Percentiles rank a stretch among this genome's conserved stretches.
phyloP scores from a whole-genome alignment of 2,888 invertebrate species.

The Pinctada fucata region DNA sequence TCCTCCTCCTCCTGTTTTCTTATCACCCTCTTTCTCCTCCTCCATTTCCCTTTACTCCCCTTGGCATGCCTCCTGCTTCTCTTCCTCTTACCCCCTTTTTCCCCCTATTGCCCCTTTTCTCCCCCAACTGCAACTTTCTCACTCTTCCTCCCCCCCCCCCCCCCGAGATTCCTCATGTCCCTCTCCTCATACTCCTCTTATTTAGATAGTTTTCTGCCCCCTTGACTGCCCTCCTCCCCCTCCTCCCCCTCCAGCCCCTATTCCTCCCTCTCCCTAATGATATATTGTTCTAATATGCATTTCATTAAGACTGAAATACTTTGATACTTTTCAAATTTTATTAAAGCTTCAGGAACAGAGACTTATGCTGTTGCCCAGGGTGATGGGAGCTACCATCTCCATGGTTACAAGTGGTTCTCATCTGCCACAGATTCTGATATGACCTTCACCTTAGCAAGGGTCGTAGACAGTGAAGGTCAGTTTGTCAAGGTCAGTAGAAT shows the following conservation, averaged over 20 bases:
- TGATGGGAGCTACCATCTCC: constrained; percentile 77
- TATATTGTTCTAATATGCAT: too few species aligned
- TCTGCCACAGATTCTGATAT: constrained; percentile 81
- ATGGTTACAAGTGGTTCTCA: constrained; percentile 82
- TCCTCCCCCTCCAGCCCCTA: background rate
- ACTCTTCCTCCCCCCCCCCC: background rate
- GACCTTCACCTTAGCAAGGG: constrained; percentile 79
- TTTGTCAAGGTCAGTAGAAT: constrained; percentile 53
- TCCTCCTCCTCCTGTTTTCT: background rate
- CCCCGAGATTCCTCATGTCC: background rate
- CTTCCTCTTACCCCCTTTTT: background rate
- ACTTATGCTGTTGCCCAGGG: constrained; percentile 77
- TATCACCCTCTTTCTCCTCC: background rate
- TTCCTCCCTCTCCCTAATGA: background rate
- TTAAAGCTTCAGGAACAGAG: constrained; percentile 78
- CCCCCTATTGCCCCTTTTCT: background rate
- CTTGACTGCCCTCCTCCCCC: background rate
- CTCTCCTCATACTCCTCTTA: background rate
- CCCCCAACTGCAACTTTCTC: background rate
- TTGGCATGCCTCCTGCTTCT: background rate
- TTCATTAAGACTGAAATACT: too few species aligned
- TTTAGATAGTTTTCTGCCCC: background rate
- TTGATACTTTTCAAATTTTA: background rate
- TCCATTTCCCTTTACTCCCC: background rate
- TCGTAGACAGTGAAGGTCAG: constrained; percentile 76